These are phyloP conservation scores for Furcula furcula DNA, from an alignment of 2,888 invertebrate species.

Conservation along the genomic window DNA sequence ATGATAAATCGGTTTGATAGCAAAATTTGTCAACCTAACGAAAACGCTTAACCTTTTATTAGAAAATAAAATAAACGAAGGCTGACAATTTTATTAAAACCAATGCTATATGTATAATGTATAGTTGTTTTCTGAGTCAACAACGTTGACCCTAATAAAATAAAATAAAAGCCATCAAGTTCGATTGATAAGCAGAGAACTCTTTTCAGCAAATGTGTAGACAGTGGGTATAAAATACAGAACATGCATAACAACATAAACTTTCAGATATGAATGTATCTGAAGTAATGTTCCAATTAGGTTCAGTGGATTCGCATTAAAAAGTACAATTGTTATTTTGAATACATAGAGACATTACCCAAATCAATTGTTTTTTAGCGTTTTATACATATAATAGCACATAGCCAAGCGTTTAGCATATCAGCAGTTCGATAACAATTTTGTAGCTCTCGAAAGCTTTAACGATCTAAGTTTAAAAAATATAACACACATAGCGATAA, in stretches of 20 bases:
- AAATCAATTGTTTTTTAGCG: conserved; percentile 11
- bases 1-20: too few species aligned
- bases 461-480: conserved; percentile 27
- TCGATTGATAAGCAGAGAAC: too few species aligned
- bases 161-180: too few species aligned
- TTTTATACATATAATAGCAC: conserved; percentile 11
- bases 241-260: conserved; percentile 55
- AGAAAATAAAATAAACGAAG: too few species aligned
- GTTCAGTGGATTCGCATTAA: conserved; percentile 11
- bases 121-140: too few species aligned
- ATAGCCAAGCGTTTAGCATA: conserved; percentile 15
- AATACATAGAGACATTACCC: conserved; percentile 6
- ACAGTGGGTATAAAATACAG: too few species aligned
- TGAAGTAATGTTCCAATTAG: conserved; percentile 59
- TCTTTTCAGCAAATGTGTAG: too few species aligned
- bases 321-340: conserved; percentile 24
- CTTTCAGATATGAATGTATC: conserved; percentile 56
- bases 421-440: conserved; percentile 15
- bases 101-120: too few species aligned
- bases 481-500: conserved; percentile 52
- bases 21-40: too few species aligned
- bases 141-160: too few species aligned
- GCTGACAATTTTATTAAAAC: too few species aligned
- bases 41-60: too few species aligned
- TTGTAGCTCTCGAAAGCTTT: conserved; percentile 23